Percentiles rank a stretch among this genome's conserved stretches.
phyloP scores from a whole-genome alignment of 2,888 invertebrate species.

The Mycalesis mineus region DNA sequence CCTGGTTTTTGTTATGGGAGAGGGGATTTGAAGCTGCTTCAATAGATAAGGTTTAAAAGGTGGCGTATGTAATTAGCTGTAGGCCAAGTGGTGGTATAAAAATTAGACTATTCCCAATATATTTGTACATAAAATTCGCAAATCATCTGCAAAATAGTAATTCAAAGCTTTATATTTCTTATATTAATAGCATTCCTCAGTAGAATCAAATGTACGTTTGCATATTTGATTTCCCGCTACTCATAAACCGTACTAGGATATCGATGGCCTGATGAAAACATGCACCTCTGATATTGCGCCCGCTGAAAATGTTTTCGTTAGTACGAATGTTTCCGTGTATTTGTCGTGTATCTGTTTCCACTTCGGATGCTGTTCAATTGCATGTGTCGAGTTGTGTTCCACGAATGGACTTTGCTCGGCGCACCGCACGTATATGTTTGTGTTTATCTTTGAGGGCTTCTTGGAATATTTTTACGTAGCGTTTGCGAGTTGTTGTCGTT shows the following conservation, averaged over 20 bases:
- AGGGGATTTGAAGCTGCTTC: no score
- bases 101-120: no score
- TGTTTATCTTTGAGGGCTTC: not conserved
- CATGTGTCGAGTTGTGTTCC: conserved; percentile 47
- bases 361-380: conserved; percentile 68
- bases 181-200: no score
- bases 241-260: conserved; percentile 18
- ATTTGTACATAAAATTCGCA: no score
- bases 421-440: not conserved
- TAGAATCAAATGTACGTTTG: not conserved
- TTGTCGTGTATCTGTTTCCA: conserved; percentile 66
- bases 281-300: conserved; percentile 30
- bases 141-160: no score
- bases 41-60: no score
- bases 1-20: no score
- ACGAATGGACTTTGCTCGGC: conserved; percentile 26
- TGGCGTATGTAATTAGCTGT: no score
- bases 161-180: no score
- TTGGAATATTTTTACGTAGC: conserved; percentile 1
- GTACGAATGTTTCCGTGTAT: conserved; percentile 36
- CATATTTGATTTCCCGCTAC: conserved; percentile 1
- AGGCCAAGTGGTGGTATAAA: no score
- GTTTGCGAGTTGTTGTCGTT: not conserved
- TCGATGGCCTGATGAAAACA: conserved; percentile 23
- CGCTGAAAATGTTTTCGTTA: conserved; percentile 29